A percentile compares a stretch with the other conserved stretches of the same genome.
Evolutionary conservation across 2,888 invertebrate species (phyloP).

Genomic region (Pseudoips prasinana): DNA sequence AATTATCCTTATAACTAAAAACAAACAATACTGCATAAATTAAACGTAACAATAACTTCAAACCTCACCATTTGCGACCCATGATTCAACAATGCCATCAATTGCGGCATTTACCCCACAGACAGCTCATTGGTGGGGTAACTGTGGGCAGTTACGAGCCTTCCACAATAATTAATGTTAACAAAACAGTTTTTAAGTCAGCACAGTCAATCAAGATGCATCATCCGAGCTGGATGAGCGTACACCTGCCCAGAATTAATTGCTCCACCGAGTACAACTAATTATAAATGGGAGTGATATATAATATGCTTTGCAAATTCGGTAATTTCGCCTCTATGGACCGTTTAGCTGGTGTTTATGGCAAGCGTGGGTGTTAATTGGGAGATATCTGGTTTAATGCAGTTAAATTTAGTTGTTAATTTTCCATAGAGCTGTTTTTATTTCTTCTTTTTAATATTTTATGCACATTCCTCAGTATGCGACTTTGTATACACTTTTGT

Average conservation of each 20-base stretch:
- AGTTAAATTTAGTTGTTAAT: conserved; percentile 5
- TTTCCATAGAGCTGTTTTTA: too few relatives aligned
- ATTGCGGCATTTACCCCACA: too few relatives aligned
- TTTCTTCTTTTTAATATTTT: too few relatives aligned
- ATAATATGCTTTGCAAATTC: conserved; percentile 46
- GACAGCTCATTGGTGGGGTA: not conserved
- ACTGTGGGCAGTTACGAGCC: not conserved
- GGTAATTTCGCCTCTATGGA: conserved; percentile 41
- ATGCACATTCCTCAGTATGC: too few relatives aligned
- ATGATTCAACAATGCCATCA: too few relatives aligned
- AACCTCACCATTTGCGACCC: too few relatives aligned
- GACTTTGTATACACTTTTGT: too few relatives aligned
- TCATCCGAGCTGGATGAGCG: conserved; percentile 33
- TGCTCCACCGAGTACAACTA: conserved; percentile 49
- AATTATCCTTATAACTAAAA: too few relatives aligned
- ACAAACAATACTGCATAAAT: too few relatives aligned
- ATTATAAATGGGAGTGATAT: conserved; percentile 59
- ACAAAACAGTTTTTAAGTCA: conserved; percentile 37
- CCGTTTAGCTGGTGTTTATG: conserved; percentile 24
- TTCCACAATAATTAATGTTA: conserved; percentile 21
- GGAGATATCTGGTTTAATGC: conserved; percentile 4
- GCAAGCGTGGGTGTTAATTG: not conserved
- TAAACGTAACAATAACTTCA: too few relatives aligned
- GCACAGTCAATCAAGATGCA: conserved; percentile 41
- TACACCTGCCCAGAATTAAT: conserved; percentile 57